Percentiles rank a stretch among this genome's conserved stretches.
Evolutionary conservation across 2,888 invertebrate genomes (phyloP).

Genomic region (Mythimna vitellina): DNA sequence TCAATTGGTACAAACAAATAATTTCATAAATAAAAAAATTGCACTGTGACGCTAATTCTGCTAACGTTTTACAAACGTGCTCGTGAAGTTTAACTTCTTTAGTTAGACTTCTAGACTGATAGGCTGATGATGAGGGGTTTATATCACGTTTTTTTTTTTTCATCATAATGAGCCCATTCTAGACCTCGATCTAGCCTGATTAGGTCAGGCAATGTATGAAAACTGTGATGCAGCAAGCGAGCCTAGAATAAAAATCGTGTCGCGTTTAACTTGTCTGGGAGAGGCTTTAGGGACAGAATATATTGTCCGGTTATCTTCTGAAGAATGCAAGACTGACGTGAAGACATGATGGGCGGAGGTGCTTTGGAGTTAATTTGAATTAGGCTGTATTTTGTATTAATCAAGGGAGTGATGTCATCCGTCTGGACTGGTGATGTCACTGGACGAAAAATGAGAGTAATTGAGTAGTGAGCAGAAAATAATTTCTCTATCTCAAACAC

Average conservation of each 20-base stretch:
- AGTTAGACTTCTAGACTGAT: not conserved
- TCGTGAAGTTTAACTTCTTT: too few relatives aligned
- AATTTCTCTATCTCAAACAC: too few relatives aligned
- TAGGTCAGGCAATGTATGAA: too few relatives aligned
- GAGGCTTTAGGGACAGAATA: conserved; percentile 29
- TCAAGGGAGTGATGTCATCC: conserved; percentile 44
- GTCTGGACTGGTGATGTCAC: conserved; percentile 31
- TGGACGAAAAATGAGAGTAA: not conserved
- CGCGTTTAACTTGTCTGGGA: not conserved
- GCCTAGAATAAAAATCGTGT: not conserved
- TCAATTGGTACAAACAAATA: too few relatives aligned
- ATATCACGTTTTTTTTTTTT: not conserved
- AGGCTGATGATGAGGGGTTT: not conserved
- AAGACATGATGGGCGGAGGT: conserved; percentile 48
- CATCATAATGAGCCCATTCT: not conserved
- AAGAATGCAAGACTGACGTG: conserved; percentile 64
- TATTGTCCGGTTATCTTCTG: conserved; percentile 64
- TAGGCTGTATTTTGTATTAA: conserved; percentile 33
- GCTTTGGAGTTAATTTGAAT: conserved; percentile 51
- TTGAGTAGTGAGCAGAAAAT: too few relatives aligned
- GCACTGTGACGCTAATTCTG: too few relatives aligned
- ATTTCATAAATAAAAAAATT: too few relatives aligned
- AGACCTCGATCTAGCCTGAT: not conserved
- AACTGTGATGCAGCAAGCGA: too few relatives aligned
- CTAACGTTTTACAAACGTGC: too few relatives aligned